Conservation (phyloP, 2,888 invertebrate genomes). For the Eustalomyia histrio region DNA sequence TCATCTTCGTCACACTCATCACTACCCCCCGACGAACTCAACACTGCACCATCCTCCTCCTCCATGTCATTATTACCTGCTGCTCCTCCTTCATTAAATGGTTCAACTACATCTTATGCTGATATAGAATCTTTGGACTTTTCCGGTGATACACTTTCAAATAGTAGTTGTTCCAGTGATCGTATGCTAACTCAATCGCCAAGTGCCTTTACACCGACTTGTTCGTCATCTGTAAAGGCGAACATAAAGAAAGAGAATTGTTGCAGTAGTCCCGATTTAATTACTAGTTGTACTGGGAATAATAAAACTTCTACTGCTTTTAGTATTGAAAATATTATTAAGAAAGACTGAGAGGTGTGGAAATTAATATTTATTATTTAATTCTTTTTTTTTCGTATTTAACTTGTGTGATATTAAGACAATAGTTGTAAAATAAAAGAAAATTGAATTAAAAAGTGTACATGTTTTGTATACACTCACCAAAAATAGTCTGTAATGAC, state of each 20-base stretch:
- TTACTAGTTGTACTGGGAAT: background rate
- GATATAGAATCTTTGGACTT: constrained; percentile 67
- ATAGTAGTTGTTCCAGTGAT: constrained; percentile 66
- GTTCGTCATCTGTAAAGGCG: constrained; percentile 26
- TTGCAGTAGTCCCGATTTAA: constrained; percentile 41
- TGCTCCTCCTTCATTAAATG: constrained; percentile 56
- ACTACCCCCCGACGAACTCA: constrained; percentile 38
- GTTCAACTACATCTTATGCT: constrained; percentile 60
- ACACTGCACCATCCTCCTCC: background rate
- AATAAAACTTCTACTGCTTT: constrained; percentile 72
- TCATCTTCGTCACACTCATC: constrained; percentile 32
- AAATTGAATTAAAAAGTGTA: background rate
- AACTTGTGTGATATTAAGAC: constrained; percentile 59
- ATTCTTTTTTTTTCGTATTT: constrained; percentile 12
- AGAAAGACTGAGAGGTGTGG: constrained; percentile 72
- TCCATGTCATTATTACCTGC: constrained; percentile 25
- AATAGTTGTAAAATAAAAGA: constrained; percentile 33
- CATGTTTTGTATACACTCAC: too few relatives aligned
- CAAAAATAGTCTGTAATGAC: too few relatives aligned
- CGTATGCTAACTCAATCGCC: constrained; percentile 70
- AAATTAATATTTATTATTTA: background rate
- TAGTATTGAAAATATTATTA: constrained; percentile 79
- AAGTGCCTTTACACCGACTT: constrained; percentile 73
- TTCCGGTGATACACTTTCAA: constrained; percentile 64
- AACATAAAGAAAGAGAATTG: constrained; percentile 37